A percentile compares a stretch with the other conserved stretches of the same genome.
These are phyloP conservation scores for Fopius arisanus DNA, from an alignment of 1,140 invertebrate genomes.

Conservation along the genomic window DNA sequence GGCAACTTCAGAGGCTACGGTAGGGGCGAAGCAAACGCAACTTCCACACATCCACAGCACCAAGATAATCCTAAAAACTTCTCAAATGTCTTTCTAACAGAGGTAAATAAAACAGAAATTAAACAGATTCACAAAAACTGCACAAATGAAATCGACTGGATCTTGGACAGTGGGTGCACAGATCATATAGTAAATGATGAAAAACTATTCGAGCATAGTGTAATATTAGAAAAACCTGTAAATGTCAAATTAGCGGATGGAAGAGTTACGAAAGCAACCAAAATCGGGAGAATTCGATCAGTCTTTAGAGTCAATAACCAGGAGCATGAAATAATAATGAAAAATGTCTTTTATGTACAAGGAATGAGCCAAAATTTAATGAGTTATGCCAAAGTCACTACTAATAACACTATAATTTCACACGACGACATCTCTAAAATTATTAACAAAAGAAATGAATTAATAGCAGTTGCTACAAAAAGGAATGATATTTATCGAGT, in stretches of 20 bases:
- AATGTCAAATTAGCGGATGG: conserved; percentile 41
- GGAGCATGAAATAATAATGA: conserved; percentile 25
- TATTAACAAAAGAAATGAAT: conserved; percentile 17
- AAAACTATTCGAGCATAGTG: conserved; percentile 23
- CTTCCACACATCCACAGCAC: background rate
- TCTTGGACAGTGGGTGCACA: conserved; percentile 37
- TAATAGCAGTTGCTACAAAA: conserved; percentile 28
- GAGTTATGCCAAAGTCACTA: conserved; percentile 31
- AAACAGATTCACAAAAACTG: background rate
- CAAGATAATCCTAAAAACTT: background rate
- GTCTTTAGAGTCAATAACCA: conserved; percentile 30
- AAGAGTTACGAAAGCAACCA: conserved; percentile 37
- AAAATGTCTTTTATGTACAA: conserved; percentile 32
- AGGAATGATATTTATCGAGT: conserved; percentile 32
- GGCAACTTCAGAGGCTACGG: conserved; percentile 20
- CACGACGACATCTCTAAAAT: conserved; percentile 24
- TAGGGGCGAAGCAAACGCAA: conserved; percentile 18
- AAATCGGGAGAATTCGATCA: conserved; percentile 34
- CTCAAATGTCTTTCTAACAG: conserved; percentile 13
- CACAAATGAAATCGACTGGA: conserved; percentile 34
- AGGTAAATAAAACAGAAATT: conserved; percentile 14
- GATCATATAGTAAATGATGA: conserved; percentile 38
- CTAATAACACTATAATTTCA: conserved; percentile 33
- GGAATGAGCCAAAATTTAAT: conserved; percentile 38
- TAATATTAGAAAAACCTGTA: conserved; percentile 31